phyloP scores from a whole-genome alignment of 2,113 vertebrate genomes.

The Pelecanoides urinatrix region DNA sequence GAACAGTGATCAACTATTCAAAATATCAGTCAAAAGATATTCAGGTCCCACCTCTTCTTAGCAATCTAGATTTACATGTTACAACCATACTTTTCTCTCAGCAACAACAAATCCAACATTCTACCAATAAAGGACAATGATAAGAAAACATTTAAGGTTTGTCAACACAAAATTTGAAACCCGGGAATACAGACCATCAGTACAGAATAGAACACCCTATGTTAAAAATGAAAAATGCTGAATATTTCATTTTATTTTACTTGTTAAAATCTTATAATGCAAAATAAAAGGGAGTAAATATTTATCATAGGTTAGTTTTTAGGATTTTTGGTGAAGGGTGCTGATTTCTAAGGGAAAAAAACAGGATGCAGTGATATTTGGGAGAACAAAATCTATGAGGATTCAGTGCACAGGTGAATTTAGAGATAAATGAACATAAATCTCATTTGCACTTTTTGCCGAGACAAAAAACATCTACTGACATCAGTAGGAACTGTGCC shows the following conservation, averaged over 20 bases:
- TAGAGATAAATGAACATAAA: constrained; percentile 7
- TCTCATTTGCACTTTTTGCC: not conserved
- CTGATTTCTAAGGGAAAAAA: constrained; percentile 21
- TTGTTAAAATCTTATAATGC: constrained; percentile 53
- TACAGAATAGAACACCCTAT: constrained; percentile 10
- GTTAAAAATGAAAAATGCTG: constrained; percentile 17
- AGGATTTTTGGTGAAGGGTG: constrained; percentile 7
- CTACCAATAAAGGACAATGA: constrained; percentile 43
- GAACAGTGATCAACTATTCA: constrained; percentile 52
- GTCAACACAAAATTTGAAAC: constrained; percentile 56
- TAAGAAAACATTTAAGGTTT: constrained; percentile 36
- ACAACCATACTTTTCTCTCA: constrained; percentile 49
- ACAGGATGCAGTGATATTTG: not conserved
- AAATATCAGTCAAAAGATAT: not conserved
- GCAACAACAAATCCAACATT: constrained; percentile 44
- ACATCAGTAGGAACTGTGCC: not conserved
- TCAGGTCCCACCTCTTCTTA: constrained; percentile 20
- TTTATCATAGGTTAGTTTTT: constrained; percentile 45
- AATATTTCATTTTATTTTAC: constrained; percentile 43
- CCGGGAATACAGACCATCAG: not conserved
- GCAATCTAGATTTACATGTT: constrained; percentile 52
- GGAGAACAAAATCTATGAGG: constrained; percentile 1
- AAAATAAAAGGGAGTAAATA: constrained; percentile 36
- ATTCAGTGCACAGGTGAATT: not conserved
- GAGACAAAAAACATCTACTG: not conserved